Base-by-base conservation (phyloP, 2,888 invertebrate species). In the Scaptomyza parva region DNA sequence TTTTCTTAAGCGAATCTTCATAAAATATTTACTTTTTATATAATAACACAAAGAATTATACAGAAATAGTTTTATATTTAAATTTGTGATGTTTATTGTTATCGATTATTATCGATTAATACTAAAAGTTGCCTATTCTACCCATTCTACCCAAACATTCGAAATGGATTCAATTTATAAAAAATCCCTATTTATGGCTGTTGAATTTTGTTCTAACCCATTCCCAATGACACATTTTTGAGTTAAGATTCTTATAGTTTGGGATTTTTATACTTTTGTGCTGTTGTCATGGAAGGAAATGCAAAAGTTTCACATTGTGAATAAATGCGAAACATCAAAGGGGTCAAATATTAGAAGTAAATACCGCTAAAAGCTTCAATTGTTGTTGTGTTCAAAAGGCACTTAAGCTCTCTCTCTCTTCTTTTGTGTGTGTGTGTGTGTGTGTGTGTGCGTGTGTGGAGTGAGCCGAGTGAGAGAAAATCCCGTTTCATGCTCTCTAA, bases 351-450 rank as follows among this genome's bases (percentile, higher is more conserved):
- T 60, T 47, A 17, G 35, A 43, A 53, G 59, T 62, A 63, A 73
- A 66, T 73, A 54, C 66, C 58, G 71, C 66, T 78, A 80, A 78
- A 77, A 80, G 78, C 80, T 64, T 12, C 70, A 50, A 57, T 69
- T 69, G 70, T 69, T 69, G 70, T 70, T 37, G 17, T 64, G 50
- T 52, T 43, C 53, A 39, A 40, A 43, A 63, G 52, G 70, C 70
- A 69, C 70, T 70, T 69, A 70, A 69, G 59, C 64, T 43, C 58
- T 33, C 35, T 24, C 18, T 30, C 12, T 12, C 4, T 5, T 33
- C 8, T 1, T 26, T 26, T 1, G 6, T 26, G 8, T 26, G 8
- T 3, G 1, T 28, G 9, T 28, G 8, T 3, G 1, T 28, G 9
- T 11, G 8, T 26, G 8, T 3, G 1, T 28, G 9, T 28, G 8